phyloP scores from a whole-genome alignment of 2,888 invertebrate genomes.

The Abscondita cerata region DNA sequence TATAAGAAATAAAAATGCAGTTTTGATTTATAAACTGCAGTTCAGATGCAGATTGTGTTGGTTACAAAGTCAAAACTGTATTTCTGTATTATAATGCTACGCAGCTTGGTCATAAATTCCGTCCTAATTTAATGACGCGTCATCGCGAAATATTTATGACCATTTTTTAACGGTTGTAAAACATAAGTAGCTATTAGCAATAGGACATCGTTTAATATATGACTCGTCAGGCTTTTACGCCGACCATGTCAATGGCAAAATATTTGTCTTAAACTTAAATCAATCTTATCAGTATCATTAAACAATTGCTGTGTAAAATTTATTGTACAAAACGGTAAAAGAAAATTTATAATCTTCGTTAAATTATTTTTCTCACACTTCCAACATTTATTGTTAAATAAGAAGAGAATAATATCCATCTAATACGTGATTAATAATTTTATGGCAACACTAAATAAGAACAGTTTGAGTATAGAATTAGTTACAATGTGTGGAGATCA shows the following conservation, averaged over 20 bases:
- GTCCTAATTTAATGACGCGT: conserved; percentile 57
- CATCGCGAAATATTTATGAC: conserved; percentile 52
- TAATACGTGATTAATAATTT: too few relatives aligned
- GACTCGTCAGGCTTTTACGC: conserved; percentile 42
- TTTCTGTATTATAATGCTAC: conserved; percentile 50
- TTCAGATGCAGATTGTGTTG: not conserved
- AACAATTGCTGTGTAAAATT: too few relatives aligned
- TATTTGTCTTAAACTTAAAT: not conserved
- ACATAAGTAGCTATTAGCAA: conserved; percentile 55
- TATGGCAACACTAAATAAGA: too few relatives aligned
- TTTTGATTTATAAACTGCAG: conserved; percentile 8
- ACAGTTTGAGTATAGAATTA: too few relatives aligned
- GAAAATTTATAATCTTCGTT: too few relatives aligned
- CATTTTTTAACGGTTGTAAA: conserved; percentile 55
- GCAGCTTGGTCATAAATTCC: conserved; percentile 52
- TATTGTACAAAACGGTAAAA: too few relatives aligned
- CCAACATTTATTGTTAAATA: too few relatives aligned
- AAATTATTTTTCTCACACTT: too few relatives aligned
- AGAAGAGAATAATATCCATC: too few relatives aligned
- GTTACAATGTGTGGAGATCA: too few relatives aligned
- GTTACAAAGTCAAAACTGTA: conserved; percentile 42
- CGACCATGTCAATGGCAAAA: conserved; percentile 41
- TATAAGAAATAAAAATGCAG: too few relatives aligned
- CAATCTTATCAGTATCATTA: too few relatives aligned
- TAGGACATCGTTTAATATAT: conserved; percentile 42